Base-by-base conservation (phyloP, 2,888 invertebrate species). In the Cephus runcator region DNA sequence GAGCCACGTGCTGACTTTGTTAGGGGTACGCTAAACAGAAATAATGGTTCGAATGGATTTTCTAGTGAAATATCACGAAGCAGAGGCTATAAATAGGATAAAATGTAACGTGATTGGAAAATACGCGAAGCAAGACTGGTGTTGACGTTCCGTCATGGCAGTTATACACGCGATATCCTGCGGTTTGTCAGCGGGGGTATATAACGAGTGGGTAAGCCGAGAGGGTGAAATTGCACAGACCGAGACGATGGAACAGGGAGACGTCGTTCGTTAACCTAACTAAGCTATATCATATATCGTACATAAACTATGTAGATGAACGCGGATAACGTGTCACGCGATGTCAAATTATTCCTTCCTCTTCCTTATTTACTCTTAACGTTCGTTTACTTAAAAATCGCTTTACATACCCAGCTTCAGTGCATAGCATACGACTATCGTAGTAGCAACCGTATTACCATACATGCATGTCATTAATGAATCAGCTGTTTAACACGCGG, bases 401-500 rank as follows among this genome's bases (percentile, higher is more conserved):
- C 9, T 56, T 56, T 56, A 56, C 23, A 23, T 56, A 9, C 56
- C 1, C 23, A 23, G 9, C 9, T 23, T 56, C 9, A 56, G 9
- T 6, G 9, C 23, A 56, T 2, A 23, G 9, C 9, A 23, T 23
- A 6, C 23, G 9, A 9, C 9, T 23, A 56, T 56, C 9, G 9
- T 2, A 56, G 56, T 23, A 56, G 23, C 9, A 2, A 56, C 56
- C 2, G 56, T 2, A 56, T 56, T 56, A 56, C 56, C 56, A 23
- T 56, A 56, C 9, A 56, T 56, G 23, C 2, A 23, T 56, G 23
- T 56, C 56, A 23, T 56, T 56, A 56, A 56, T 56, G 85, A 80
- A 77, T 80, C 83, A 75, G 77, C 82, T 84, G 82, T 87, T 85
- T 83, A 82, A 82, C 80, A 79, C 76, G 77, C 77, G 71, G 76